phyloP scores from a whole-genome alignment of 2,113 vertebrate species.

The Catharus minimus region DNA sequence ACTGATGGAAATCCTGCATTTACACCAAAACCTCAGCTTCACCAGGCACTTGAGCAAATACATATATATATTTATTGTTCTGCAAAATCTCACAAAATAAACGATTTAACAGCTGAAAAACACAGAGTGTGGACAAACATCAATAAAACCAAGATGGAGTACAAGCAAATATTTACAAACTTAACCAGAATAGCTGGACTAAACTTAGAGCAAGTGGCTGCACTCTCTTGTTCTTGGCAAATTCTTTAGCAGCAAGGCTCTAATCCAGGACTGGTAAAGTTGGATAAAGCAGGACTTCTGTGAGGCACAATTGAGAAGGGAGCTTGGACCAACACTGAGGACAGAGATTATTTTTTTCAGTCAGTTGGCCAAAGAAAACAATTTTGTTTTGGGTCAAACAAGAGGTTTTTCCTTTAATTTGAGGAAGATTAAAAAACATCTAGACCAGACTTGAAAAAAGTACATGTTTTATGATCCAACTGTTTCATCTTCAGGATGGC shows the following conservation, averaged over 20 bases:
- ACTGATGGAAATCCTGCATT: neutral
- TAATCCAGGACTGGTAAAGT: neutral
- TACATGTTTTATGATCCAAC: neutral
- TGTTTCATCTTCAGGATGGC: slow-evolving; percentile 42
- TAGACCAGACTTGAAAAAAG: slow-evolving; percentile 39
- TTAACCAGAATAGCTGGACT: neutral
- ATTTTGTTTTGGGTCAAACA: slow-evolving; percentile 41
- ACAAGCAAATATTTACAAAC: slow-evolving; percentile 1
- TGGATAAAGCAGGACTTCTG: neutral
- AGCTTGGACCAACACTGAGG: neutral
- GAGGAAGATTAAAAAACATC: slow-evolving; percentile 28
- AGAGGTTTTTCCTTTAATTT: slow-evolving; percentile 51
- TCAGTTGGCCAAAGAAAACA: slow-evolving; percentile 20
- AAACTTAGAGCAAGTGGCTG: neutral
- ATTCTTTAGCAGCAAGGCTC: neutral
- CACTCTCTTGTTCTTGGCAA: neutral
- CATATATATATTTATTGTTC: neutral
- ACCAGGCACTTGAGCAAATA: neutral
- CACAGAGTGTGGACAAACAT: slow-evolving; percentile 23
- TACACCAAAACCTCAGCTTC: neutral
- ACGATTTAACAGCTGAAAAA: neutral
- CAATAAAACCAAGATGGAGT: neutral
- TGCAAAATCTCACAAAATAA: neutral
- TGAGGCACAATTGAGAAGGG: neutral
- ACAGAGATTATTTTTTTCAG: neutral